Conservation (phyloP, 2,888 invertebrate genomes). For the Synanthedon andrenaeformis region DNA sequence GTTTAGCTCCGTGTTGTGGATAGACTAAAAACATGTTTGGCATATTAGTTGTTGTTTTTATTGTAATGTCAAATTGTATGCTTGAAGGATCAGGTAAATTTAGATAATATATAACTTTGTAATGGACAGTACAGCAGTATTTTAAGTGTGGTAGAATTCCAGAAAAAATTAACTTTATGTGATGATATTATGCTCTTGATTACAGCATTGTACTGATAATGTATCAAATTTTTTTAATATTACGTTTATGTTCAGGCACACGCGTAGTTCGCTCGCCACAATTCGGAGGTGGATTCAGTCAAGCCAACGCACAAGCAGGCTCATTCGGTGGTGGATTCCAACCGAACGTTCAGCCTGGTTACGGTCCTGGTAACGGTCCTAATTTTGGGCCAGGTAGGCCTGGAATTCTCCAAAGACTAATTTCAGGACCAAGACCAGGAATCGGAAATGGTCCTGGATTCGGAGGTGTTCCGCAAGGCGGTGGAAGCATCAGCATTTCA, state of each 20-base stretch:
- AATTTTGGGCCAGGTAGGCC: conserved; percentile 6
- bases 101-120: too few species aligned
- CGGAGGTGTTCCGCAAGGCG: conserved; percentile 3
- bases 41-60: too few species aligned
- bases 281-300: conserved; percentile 17
- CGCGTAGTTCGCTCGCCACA: conserved; percentile 26
- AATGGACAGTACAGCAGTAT: too few species aligned
- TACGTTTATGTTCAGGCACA: conserved; percentile 15
- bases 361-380: neutral
- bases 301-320: conserved; percentile 22
- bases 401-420: conserved; percentile 6
- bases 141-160: too few species aligned
- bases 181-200: too few species aligned
- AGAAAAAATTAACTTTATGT: too few species aligned
- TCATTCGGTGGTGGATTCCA: conserved; percentile 12
- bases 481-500: conserved; percentile 23
- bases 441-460: conserved; percentile 1
- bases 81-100: too few species aligned
- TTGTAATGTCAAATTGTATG: too few species aligned
- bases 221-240: too few species aligned
- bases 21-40: too few species aligned
- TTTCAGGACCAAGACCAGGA: conserved; percentile 3
- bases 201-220: too few species aligned
- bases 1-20: too few species aligned
- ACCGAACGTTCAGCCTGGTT: neutral